Evolutionary conservation across 2,113 vertebrate species (phyloP).

Genomic region (Opisthocomus hoazin): DNA sequence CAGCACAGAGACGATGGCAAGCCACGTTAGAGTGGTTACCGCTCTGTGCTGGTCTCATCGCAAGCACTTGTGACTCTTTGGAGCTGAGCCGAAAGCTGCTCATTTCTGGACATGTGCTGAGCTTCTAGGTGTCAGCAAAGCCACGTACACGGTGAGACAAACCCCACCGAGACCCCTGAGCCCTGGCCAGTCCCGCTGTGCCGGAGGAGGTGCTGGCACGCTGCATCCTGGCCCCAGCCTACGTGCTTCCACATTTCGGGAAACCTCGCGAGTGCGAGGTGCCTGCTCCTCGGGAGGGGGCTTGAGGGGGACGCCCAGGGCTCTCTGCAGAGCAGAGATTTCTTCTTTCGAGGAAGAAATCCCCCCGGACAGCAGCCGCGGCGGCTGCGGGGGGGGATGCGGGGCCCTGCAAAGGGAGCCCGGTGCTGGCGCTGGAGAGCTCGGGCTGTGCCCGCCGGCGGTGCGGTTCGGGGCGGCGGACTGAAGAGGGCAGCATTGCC

Average conservation of each 20-base stretch:
- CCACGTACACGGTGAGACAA: neutral
- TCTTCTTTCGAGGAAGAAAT: accelerated
- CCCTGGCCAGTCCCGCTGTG: accelerated
- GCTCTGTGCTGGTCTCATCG: neutral
- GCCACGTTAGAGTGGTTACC: accelerated
- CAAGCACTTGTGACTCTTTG: neutral
- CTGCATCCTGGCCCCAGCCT: neutral
- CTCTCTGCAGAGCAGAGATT: neutral
- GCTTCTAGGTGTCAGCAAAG: neutral
- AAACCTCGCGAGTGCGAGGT: accelerated
- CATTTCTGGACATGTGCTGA: neutral
- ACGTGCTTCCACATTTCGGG: accelerated
- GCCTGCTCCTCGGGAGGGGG: neutral
- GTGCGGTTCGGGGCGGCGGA: neutral
- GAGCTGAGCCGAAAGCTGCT: neutral
- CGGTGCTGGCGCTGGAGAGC: accelerated
- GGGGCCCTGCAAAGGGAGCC: neutral
- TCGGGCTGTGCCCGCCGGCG: accelerated
- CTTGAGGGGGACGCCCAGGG: neutral
- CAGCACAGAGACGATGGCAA: accelerated
- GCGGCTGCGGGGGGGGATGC: neutral
- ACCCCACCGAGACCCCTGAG: neutral
- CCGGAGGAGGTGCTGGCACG: neutral
- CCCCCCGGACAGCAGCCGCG: accelerated
- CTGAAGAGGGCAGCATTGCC: conserved; percentile 44